Percentiles rank a stretch among this genome's conserved stretches.
Evolutionary conservation across 2,888 invertebrate species (phyloP).

Genomic region (Trilocha varians): DNA sequence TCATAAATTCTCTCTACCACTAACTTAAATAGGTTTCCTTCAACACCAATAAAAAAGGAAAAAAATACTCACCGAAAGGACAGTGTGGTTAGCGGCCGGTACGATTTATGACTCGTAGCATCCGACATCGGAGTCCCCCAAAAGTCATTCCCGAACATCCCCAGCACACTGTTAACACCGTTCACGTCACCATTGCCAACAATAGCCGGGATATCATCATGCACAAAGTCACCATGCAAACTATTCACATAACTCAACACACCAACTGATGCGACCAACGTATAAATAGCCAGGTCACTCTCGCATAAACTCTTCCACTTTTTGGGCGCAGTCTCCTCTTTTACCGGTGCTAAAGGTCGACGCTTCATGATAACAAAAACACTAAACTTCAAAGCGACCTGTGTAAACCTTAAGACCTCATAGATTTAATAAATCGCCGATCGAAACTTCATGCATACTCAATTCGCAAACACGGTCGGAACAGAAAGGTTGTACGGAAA

Average conservation of each 20-base stretch:
- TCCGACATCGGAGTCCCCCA: conserved; percentile 94
- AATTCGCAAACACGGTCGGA: conserved; percentile 29
- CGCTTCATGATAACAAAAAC: conserved; percentile 52
- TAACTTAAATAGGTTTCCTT: too few species aligned
- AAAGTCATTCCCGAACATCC: conserved; percentile 84
- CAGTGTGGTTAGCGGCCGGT: conserved; percentile 86
- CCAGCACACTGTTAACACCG: conserved; percentile 75
- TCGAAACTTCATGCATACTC: conserved; percentile 41
- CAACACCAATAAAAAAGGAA: too few species aligned
- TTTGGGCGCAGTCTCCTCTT: conserved; percentile 53
- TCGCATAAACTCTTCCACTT: conserved; percentile 45
- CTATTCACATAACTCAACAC: conserved; percentile 82
- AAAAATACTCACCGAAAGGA: conserved; percentile 83
- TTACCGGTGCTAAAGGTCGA: conserved; percentile 54
- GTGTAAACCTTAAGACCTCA: conserved; percentile 21
- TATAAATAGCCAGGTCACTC: conserved; percentile 75
- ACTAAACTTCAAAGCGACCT: not conserved
- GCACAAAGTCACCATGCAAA: conserved; percentile 86
- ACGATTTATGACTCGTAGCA: conserved; percentile 87
- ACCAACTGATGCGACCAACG: conserved; percentile 77
- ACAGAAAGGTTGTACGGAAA: conserved; percentile 11
- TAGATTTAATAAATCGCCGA: conserved; percentile 31
- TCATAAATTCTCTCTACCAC: too few species aligned
- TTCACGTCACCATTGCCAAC: conserved; percentile 86
- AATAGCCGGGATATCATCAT: conserved; percentile 90